A percentile compares a stretch with the other conserved stretches of the same genome.
phyloP scores from a whole-genome alignment of 2,888 invertebrate species.

The Agriopis marginaria region DNA sequence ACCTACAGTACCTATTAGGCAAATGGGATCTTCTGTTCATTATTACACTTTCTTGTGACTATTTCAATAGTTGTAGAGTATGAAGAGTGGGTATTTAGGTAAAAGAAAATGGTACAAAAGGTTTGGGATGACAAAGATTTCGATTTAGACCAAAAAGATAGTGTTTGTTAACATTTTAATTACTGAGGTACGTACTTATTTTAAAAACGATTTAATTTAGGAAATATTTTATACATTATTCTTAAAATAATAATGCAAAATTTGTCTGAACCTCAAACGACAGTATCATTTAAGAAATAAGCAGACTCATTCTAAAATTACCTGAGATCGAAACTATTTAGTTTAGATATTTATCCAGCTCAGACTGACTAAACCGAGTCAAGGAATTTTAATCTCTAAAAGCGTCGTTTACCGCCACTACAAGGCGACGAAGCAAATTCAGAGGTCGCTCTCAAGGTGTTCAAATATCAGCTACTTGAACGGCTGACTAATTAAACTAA shows the following conservation, averaged over 20 bases:
- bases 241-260: neutral
- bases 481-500: slow-evolving; percentile 55
- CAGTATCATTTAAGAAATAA: neutral
- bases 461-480: slow-evolving; percentile 48
- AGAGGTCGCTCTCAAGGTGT: slow-evolving; percentile 44
- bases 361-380: slow-evolving; percentile 15
- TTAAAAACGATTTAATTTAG: neutral
- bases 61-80: neutral
- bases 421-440: slow-evolving; percentile 32
- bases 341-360: slow-evolving; percentile 13
- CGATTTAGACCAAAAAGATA: neutral
- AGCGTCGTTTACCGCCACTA: slow-evolving; percentile 32
- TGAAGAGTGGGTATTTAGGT: neutral
- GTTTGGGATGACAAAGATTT: neutral
- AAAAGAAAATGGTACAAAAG: neutral
- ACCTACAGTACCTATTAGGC: slow-evolving; percentile 20
- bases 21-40: slow-evolving; percentile 25
- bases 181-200: neutral
- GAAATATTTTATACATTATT: no score
- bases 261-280: neutral
- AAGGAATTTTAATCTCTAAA: slow-evolving; percentile 27
- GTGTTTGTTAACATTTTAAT: no score
- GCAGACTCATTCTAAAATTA: slow-evolving; percentile 9
- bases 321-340: slow-evolving; percentile 5
- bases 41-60: slow-evolving; percentile 15